Conservation (phyloP, 2,113 vertebrate species). For the Gymnogyps californianus region DNA sequence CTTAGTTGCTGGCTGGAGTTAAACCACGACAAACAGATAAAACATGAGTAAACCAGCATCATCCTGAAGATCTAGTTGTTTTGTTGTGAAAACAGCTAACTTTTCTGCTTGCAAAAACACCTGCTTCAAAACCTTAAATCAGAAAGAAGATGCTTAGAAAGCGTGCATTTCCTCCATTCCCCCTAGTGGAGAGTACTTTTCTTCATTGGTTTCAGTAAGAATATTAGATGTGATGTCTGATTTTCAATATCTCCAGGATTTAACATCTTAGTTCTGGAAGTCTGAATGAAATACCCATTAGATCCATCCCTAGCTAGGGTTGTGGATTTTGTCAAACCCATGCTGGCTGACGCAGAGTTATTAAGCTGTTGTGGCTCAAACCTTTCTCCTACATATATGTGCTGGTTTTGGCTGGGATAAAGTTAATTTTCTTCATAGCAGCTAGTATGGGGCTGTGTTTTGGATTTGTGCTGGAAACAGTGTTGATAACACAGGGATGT, state of each 20-base stretch:
- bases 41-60: not conserved
- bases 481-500: too few species aligned
- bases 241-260: not conserved
- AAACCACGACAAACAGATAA: not conserved
- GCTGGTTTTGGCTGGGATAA: too few species aligned
- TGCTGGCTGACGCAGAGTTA: not conserved
- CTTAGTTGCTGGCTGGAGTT: too few species aligned
- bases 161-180: not conserved
- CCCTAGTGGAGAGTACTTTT: not conserved
- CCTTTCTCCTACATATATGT: not conserved
- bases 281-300: not conserved
- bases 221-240: not conserved
- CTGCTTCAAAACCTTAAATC: not conserved
- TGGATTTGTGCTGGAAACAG: too few species aligned
- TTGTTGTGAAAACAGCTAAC: not conserved
- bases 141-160: not conserved
- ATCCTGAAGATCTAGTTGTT: not conserved
- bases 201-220: not conserved
- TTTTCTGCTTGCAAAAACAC: not conserved
- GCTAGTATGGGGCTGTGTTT: too few species aligned
- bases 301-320: not conserved
- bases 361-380: not conserved
- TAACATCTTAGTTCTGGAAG: not conserved
- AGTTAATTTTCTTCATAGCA: too few species aligned
- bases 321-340: not conserved